These are phyloP conservation scores for Oriolus oriolus DNA, from an alignment of 2,113 vertebrate species.

Conservation along the genomic window DNA sequence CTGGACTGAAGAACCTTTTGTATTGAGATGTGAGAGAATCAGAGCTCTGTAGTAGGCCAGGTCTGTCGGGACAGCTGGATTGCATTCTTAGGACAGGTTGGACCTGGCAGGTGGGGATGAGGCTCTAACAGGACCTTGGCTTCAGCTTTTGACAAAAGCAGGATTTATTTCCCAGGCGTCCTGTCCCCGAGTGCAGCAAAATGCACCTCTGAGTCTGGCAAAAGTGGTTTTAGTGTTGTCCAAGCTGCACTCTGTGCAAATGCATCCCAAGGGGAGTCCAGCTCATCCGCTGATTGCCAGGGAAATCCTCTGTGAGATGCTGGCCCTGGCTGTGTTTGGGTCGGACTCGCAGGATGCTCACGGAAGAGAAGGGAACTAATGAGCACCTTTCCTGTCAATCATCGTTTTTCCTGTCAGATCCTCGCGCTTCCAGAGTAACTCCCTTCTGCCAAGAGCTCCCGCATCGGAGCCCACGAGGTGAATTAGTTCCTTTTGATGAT, in stretches of 20 bases:
- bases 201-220: background rate
- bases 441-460: background rate
- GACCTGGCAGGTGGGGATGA: background rate
- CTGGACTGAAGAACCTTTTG: background rate
- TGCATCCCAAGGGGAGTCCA: background rate
- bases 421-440: background rate
- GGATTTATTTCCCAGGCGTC: background rate
- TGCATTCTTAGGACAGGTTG: background rate
- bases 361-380: background rate
- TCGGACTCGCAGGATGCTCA: background rate
- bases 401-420: background rate
- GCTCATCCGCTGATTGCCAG: background rate
- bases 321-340: background rate
- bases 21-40: accelerated
- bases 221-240: background rate
- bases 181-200: background rate
- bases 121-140: background rate
- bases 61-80: background rate
- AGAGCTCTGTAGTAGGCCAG: background rate
- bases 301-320: background rate
- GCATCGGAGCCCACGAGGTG: background rate
- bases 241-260: accelerated
- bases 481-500: background rate
- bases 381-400: background rate
- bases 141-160: background rate